Conservation (phyloP, 2,113 vertebrate genomes). For the Acanthisitta chloris region DNA sequence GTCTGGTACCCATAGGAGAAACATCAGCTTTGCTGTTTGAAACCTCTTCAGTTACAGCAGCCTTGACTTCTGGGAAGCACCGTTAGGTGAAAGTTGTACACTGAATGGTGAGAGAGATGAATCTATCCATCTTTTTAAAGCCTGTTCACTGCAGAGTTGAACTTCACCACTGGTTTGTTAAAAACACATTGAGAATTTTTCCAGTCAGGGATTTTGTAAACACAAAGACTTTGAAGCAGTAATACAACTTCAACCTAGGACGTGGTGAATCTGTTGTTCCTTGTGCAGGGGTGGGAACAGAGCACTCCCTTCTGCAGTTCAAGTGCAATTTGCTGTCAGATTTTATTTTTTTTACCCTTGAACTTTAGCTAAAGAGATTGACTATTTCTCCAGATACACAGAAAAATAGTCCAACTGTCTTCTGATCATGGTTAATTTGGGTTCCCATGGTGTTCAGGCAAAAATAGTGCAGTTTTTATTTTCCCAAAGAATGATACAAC, state of each 20-base stretch:
- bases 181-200: neutral
- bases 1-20: neutral
- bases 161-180: neutral
- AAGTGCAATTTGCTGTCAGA: neutral
- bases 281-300: neutral
- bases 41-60: neutral
- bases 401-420: neutral
- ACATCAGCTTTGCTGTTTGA: neutral
- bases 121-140: neutral
- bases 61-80: neutral
- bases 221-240: neutral
- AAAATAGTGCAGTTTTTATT: neutral
- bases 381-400: neutral
- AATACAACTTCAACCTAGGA: neutral
- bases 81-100: neutral
- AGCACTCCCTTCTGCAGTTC: neutral
- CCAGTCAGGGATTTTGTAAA: neutral
- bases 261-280: neutral
- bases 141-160: neutral
- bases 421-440: neutral
- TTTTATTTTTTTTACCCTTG: neutral
- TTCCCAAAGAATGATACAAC: neutral
- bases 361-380: neutral
- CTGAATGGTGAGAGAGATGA: neutral
- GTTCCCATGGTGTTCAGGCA: neutral